Percentiles rank a stretch among this genome's conserved stretches.
phyloP scores from a whole-genome alignment of 1,140 invertebrate genomes.

The Pomacea maculata region DNA sequence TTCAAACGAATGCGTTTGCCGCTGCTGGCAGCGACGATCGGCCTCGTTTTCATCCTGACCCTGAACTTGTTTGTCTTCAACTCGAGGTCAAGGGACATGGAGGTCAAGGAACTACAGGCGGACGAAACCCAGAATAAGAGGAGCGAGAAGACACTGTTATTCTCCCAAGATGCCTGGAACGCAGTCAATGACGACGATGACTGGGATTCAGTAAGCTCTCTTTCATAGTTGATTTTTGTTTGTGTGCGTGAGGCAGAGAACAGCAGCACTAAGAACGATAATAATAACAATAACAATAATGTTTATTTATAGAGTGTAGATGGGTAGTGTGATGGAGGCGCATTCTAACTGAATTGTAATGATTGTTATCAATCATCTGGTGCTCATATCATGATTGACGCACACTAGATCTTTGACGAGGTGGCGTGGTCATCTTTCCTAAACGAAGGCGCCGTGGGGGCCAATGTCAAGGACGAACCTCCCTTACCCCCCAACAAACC shows the following conservation, averaged over 20 bases:
- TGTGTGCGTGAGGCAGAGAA: too few species aligned
- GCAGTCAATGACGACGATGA: conserved; percentile 6
- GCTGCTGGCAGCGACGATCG: conserved; percentile 8
- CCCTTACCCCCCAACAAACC: conserved; percentile 9
- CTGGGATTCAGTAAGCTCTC: conserved; percentile 11
- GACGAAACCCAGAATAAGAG: not conserved
- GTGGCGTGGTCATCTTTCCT: conserved; percentile 15
- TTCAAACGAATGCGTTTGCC: conserved; percentile 16
- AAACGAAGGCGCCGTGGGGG: conserved; percentile 11
- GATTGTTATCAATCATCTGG: not conserved
- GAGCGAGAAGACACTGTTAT: not conserved
- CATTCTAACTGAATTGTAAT: too few species aligned
- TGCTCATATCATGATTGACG: not conserved
- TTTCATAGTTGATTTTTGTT: not conserved
- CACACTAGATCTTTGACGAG: conserved; percentile 7
- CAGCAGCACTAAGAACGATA: not conserved
- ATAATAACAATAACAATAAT: not conserved
- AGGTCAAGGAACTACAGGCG: not conserved
- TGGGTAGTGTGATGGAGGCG: too few species aligned
- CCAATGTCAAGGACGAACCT: conserved; percentile 22
- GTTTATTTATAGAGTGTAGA: not conserved
- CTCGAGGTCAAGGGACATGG: not conserved
- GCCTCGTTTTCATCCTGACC: conserved; percentile 5
- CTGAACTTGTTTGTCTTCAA: conserved; percentile 15
- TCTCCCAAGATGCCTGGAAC: conserved; percentile 15